A percentile compares a stretch with the other conserved stretches of the same genome.
These are phyloP conservation scores for Drosophila nigromelanica DNA, from an alignment of 1,140 invertebrate species.

Conservation along the genomic window DNA sequence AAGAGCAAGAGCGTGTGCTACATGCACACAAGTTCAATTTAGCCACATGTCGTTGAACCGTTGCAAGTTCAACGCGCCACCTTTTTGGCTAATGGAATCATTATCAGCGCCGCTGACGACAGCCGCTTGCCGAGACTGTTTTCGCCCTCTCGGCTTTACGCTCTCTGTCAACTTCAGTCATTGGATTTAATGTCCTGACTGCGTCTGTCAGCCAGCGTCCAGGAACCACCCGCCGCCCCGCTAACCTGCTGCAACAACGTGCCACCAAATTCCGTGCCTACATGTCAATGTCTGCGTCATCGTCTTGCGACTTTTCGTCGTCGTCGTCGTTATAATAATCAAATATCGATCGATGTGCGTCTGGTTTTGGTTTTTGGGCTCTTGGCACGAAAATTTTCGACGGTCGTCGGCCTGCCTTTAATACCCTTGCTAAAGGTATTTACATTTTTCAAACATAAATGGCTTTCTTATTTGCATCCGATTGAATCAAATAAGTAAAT, in stretches of 20 bases:
- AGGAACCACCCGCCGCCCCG: background rate
- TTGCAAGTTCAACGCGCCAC: constrained; percentile 65
- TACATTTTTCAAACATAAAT: constrained; percentile 23
- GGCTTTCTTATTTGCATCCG: too few species aligned
- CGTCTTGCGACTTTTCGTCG: constrained; percentile 60
- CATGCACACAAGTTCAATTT: background rate
- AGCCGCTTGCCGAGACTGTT: constrained; percentile 3
- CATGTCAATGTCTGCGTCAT: constrained; percentile 34
- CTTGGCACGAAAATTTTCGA: constrained; percentile 63
- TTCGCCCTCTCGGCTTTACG: background rate
- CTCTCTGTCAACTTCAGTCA: constrained; percentile 30
- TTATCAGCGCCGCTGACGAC: constrained; percentile 55
- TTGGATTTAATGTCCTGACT: constrained; percentile 58
- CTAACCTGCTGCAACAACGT: background rate
- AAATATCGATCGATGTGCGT: constrained; percentile 83
- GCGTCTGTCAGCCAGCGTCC: constrained; percentile 18
- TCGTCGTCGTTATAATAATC: constrained; percentile 73
- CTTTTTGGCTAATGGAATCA: constrained; percentile 68
- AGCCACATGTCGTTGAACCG: constrained; percentile 60
- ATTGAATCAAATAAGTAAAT: too few species aligned
- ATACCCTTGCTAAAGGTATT: constrained; percentile 14
- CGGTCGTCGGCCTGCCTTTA: too few species aligned
- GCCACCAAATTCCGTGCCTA: background rate
- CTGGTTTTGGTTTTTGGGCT: constrained; percentile 64
- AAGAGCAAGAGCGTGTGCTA: background rate